Evolutionary conservation across 2,888 invertebrate species (phyloP).

Genomic region (Laothoe populi): DNA sequence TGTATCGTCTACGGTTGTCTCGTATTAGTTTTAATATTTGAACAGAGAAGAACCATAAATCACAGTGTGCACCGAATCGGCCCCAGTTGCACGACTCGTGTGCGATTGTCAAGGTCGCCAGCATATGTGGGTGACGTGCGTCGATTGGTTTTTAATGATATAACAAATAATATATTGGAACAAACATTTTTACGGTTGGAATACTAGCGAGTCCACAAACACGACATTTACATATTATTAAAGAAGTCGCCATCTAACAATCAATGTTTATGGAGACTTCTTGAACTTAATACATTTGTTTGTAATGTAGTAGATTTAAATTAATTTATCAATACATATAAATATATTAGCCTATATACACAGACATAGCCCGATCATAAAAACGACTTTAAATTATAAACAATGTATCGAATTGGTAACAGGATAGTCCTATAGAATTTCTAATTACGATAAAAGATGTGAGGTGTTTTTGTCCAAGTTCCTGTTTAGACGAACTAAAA

Average conservation of each 20-base stretch:
- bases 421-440: slow-evolving; percentile 20
- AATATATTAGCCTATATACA: not conserved
- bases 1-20: slow-evolving; percentile 49
- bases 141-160: slow-evolving; percentile 32
- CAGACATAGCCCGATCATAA: not conserved
- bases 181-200: not conserved
- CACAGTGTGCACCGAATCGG: slow-evolving; percentile 48
- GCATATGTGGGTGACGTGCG: slow-evolving; percentile 71
- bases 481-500: slow-evolving; percentile 45
- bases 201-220: not conserved
- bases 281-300: too few species aligned
- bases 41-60: slow-evolving; percentile 58
- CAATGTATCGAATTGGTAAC: not conserved
- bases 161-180: slow-evolving; percentile 25
- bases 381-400: not conserved
- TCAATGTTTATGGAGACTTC: too few species aligned
- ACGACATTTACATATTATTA: too few species aligned
- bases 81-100: slow-evolving; percentile 40
- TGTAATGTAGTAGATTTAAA: too few species aligned
- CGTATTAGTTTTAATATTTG: slow-evolving; percentile 52
- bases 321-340: too few species aligned
- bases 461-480: slow-evolving; percentile 46
- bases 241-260: too few species aligned
- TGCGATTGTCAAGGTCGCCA: slow-evolving; percentile 73
- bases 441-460: slow-evolving; percentile 62